Evolutionary conservation across 23 tunicate species (phyloP), one percentile per base, ranked within the genome.

Genomic region (Styela clava): DNA sequence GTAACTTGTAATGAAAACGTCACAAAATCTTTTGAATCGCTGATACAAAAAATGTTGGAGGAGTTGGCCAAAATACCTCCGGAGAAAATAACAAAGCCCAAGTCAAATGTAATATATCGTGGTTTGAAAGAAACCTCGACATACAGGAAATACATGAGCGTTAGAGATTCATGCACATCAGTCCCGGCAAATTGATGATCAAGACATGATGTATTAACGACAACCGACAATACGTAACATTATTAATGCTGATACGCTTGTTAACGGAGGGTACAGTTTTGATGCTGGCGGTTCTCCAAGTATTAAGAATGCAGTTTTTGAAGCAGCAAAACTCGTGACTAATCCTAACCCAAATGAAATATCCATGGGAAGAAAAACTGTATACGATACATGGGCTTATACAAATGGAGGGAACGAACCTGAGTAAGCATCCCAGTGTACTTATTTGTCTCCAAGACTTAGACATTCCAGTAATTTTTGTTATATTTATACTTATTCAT

Each of bases 1-100:
- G 98, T 94, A 2, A 69, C 87, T n/a, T 93, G 98, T 65, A 93
- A 93, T 67, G 86, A 87, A 25, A 85, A 93, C 44, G 93, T 93
- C 2, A 81, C 84, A 32, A 88, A 88, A 36, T 83, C 98, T 2
- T 93, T 93, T 37, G 76, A 63, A 19, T 52, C 72, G 16, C 79
- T 92, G 21, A 34, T 78, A 23, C 27, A 68, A 2, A 85, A 86
- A 69, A 78, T 86, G 35, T 61, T 68, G 24, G 78, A 68, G 33
- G 32, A 72, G 2, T 18, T 23, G 16, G 81, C 72, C 9, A 19
- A 25, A 5, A n/a, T 16, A 7, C 16, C 32, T 30, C 77, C 77
- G 5, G 16, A 3, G 29, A 34, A 76, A 25, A 35, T 65, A 52
- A 24, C 5, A 24, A 71, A 52, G 25, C 74, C n/a, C 18, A 78